Percentiles rank a stretch among this genome's conserved stretches.
These are phyloP conservation scores for Sander vitreus DNA, from an alignment of 2,113 vertebrate species.

Conservation along the genomic window DNA sequence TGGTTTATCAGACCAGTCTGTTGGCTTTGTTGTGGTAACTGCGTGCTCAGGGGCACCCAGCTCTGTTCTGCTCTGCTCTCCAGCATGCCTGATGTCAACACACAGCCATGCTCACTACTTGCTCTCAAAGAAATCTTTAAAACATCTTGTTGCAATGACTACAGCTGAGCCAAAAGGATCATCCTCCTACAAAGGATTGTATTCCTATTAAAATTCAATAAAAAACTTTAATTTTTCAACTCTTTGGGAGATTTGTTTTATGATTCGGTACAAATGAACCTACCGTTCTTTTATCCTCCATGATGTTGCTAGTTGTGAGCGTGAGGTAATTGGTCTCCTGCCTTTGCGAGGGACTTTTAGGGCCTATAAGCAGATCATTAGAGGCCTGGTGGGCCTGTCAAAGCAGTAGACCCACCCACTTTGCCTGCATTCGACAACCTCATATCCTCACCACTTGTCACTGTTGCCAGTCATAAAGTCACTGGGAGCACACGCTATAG, in stretches of 20 bases:
- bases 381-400: slow-evolving; percentile 65
- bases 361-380: slow-evolving; percentile 61
- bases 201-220: slow-evolving; percentile 19
- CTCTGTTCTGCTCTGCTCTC: slow-evolving; percentile 67
- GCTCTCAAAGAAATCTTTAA: slow-evolving; percentile 55
- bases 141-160: slow-evolving; percentile 62
- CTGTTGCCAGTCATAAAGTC: slow-evolving; percentile 90
- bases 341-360: slow-evolving; percentile 56
- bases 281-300: slow-evolving; percentile 2
- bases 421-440: slow-evolving; percentile 46
- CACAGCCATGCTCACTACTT: slow-evolving; percentile 60
- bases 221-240: neutral
- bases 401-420: slow-evolving; percentile 73
- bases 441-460: slow-evolving; percentile 82
- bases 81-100: slow-evolving; percentile 73
- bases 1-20: slow-evolving; percentile 77
- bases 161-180: slow-evolving; percentile 34
- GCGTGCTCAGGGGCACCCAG: slow-evolving; percentile 77
- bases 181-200: slow-evolving; percentile 22
- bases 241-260: neutral
- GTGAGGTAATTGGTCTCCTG: slow-evolving; percentile 35
- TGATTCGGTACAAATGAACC: slow-evolving; percentile 13
- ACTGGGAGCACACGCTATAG: slow-evolving; percentile 80
- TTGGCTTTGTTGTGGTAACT: slow-evolving; percentile 82
- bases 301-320: slow-evolving; percentile 22